Percentiles rank a stretch among this genome's conserved stretches.
Conservation (phyloP, 1,140 invertebrate species). For the Mamestra configurata region DNA sequence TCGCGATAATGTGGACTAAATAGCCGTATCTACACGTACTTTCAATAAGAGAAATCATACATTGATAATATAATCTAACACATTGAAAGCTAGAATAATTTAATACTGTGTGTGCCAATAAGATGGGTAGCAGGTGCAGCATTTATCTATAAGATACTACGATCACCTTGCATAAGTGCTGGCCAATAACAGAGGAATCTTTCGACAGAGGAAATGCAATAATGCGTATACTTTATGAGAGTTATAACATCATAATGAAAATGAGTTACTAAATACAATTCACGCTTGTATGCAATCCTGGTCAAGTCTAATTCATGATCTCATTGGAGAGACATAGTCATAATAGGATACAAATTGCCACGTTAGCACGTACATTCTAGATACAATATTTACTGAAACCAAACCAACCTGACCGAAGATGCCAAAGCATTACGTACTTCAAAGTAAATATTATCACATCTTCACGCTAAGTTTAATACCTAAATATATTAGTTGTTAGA, state of each 20-base stretch:
- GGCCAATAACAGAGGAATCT: too few species aligned
- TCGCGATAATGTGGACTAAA: neutral
- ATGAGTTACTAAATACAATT: too few species aligned
- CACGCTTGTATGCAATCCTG: too few species aligned
- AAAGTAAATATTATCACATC: slow-evolving; percentile 18
- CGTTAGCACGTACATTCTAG: neutral
- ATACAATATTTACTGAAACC: neutral
- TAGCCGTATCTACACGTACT: neutral
- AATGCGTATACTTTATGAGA: too few species aligned
- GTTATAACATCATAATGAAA: too few species aligned
- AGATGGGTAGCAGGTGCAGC: too few species aligned
- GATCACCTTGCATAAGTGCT: too few species aligned
- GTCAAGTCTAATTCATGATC: too few species aligned
- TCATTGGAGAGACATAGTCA: neutral
- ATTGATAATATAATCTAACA: neutral
- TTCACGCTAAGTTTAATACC: neutral
- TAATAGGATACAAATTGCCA: neutral
- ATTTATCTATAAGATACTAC: too few species aligned
- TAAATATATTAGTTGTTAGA: neutral
- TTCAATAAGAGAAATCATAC: slow-evolving; percentile 16
- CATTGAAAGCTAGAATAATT: too few species aligned
- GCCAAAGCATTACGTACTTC: neutral
- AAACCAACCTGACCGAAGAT: neutral
- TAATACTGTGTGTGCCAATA: too few species aligned
- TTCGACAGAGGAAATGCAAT: too few species aligned